Conservation (phyloP, 92 coral and sea anemone genomes). For the Phenganax stokvisi region DNA sequence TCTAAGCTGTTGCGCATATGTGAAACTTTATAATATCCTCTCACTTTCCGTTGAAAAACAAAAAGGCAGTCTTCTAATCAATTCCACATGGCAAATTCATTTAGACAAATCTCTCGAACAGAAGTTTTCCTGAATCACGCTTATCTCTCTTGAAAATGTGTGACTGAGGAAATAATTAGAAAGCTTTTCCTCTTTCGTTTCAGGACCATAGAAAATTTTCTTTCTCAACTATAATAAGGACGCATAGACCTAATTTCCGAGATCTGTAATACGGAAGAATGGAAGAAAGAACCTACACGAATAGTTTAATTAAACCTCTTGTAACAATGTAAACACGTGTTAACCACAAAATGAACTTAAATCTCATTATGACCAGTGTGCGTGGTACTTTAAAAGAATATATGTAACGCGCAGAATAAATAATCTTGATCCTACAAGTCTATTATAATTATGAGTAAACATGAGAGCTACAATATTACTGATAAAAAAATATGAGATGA, state of each 20-base stretch:
- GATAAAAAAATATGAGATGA: too few relatives aligned
- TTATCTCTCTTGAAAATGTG: constrained; percentile 24
- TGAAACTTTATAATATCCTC: constrained; percentile 20
- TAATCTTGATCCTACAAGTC: too few relatives aligned
- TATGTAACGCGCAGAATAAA: neutral
- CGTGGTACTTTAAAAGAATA: neutral
- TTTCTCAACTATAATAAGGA: neutral
- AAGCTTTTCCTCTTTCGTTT: neutral
- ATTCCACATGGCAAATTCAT: constrained; percentile 36
- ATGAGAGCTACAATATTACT: too few relatives aligned
- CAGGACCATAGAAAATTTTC: neutral
- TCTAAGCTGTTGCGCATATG: constrained; percentile 26
- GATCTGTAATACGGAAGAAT: constrained; percentile 12
- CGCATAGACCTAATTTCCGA: constrained; percentile 1
- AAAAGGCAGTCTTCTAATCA: constrained; percentile 11
- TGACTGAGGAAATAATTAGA: constrained; percentile 15
- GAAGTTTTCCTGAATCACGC: constrained; percentile 25
- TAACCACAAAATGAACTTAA: neutral
- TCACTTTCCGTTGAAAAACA: constrained; percentile 39
- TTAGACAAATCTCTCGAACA: constrained; percentile 27
- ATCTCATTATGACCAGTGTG: neutral
- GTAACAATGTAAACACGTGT: constrained; percentile 18
- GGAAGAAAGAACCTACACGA: neutral
- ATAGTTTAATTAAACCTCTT: neutral
- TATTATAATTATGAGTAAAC: too few relatives aligned